Percentiles rank a stretch among this genome's conserved stretches.
These are phyloP conservation scores for Capreolus pygargus DNA, from an alignment of 2,113 vertebrate species.

Conservation along the genomic window DNA sequence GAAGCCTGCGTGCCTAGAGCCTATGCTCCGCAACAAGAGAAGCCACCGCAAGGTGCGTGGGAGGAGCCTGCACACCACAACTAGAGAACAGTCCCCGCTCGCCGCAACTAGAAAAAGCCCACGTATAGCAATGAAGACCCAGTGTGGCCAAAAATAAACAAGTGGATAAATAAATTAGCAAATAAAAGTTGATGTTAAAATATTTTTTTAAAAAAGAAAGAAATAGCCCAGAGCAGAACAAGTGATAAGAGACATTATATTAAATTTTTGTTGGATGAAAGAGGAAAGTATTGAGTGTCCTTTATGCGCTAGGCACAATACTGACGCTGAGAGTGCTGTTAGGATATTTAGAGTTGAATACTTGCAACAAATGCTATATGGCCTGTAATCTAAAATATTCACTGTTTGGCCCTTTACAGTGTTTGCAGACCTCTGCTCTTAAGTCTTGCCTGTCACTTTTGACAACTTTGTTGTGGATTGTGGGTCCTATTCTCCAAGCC, in stretches of 20 bases:
- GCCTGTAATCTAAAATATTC: background rate
- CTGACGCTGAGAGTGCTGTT: background rate
- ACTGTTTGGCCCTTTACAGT: background rate
- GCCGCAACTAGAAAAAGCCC: background rate
- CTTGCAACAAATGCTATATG: background rate
- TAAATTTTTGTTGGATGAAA: background rate
- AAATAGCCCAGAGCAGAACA: background rate
- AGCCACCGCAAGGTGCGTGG: background rate
- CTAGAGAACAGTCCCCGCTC: background rate
- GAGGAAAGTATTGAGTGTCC: background rate
- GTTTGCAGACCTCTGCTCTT: background rate
- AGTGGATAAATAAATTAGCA: background rate
- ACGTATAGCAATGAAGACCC: background rate
- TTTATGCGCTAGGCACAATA: background rate
- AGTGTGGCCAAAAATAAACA: background rate
- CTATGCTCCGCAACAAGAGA: fast-evolving
- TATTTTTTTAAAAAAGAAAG: background rate
- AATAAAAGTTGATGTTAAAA: background rate
- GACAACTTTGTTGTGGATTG: background rate
- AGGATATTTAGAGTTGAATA: background rate
- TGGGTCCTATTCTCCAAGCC: background rate
- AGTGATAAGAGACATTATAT: background rate
- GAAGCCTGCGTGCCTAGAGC: background rate
- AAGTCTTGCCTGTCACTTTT: constrained; percentile 5
- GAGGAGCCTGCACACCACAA: background rate